Percentiles rank a stretch among this genome's conserved stretches.
These are phyloP conservation scores for Crotalus tigris DNA, from an alignment of 2,113 vertebrate species.

Conservation along the genomic window DNA sequence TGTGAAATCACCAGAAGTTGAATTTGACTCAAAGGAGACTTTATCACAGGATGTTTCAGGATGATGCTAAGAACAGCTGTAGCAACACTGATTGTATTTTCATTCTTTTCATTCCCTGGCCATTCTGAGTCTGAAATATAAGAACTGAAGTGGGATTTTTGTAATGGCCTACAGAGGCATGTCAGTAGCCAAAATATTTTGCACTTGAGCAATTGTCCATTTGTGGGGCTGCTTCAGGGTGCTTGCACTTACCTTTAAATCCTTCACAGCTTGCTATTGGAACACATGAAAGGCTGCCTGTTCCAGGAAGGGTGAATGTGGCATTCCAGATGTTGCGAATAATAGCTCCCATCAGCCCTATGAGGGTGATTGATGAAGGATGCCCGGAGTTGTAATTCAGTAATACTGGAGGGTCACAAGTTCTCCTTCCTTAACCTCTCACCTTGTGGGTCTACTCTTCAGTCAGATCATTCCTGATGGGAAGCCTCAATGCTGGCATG, in stretches of 20 bases:
- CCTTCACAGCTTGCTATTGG: not conserved
- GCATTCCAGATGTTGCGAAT: not conserved
- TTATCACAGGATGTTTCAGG: not conserved
- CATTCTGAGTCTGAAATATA: not conserved
- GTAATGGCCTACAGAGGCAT: not conserved
- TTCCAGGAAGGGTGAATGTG: not conserved
- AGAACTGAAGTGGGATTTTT: not conserved
- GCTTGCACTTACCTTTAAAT: not conserved
- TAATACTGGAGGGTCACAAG: not conserved
- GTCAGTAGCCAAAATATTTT: not conserved
- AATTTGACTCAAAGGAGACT: not conserved
- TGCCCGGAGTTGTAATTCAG: not conserved
- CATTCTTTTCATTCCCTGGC: not conserved
- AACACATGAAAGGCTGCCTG: not conserved
- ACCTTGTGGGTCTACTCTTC: not conserved
- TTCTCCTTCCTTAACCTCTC: not conserved
- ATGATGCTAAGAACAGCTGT: not conserved
- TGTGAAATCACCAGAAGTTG: not conserved
- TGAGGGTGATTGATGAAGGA: not conserved
- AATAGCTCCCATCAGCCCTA: not conserved
- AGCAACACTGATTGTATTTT: not conserved
- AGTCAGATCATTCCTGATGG: not conserved
- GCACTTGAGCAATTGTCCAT: not conserved
- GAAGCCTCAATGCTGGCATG: not conserved
- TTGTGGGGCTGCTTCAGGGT: not conserved